A percentile compares a stretch with the other conserved stretches of the same genome.
phyloP scores from a whole-genome alignment of 2,888 invertebrate genomes.

The Hymenopus coronatus region DNA sequence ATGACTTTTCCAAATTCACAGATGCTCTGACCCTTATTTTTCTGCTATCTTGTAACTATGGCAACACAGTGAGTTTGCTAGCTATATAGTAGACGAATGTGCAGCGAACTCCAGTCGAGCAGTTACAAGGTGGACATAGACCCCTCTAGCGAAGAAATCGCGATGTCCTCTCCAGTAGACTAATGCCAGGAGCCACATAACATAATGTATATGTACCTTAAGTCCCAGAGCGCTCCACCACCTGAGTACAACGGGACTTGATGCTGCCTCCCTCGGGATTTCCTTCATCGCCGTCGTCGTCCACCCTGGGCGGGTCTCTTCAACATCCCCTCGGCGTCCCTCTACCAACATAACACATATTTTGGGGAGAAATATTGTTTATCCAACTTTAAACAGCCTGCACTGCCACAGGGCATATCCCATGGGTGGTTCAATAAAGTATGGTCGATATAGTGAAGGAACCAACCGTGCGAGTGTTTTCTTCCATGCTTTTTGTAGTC shows the following conservation, averaged over 20 bases:
- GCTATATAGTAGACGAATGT: no score
- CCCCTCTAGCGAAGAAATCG: not conserved
- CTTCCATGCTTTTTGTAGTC: not conserved
- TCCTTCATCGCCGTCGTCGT: constrained; percentile 10
- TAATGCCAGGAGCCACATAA: constrained; percentile 11
- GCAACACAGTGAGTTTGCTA: no score
- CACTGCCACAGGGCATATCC: not conserved
- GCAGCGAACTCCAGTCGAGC: no score
- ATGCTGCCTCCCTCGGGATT: not conserved
- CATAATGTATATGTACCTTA: constrained; percentile 6
- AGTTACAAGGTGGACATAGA: not conserved
- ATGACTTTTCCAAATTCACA: no score
- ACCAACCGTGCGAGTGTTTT: not conserved
- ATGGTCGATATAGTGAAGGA: not conserved
- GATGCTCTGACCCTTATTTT: no score
- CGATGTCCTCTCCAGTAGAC: not conserved
- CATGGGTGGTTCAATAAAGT: not conserved
- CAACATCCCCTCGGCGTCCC: not conserved
- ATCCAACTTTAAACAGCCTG: not conserved
- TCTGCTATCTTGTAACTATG: no score
- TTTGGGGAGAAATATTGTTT: not conserved
- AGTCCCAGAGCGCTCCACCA: constrained; percentile 1
- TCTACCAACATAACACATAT: not conserved
- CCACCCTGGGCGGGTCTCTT: not conserved
- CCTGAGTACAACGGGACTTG: not conserved